Evolutionary conservation across 2,797 vertebrate species (phyloP).

Genomic region (Gymnocypris eckloni): DNA sequence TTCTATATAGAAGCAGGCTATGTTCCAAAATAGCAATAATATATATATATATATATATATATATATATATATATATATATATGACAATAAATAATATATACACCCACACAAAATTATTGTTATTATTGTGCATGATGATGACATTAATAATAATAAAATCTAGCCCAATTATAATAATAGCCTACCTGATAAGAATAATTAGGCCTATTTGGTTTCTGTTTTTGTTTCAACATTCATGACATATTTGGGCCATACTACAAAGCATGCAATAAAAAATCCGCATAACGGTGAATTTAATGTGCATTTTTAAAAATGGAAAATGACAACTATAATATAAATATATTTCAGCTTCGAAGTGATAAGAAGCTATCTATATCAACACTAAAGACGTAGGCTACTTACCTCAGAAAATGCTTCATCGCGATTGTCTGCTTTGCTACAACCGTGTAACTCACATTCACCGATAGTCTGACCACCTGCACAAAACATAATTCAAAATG

Average conservation of each 20-base stretch:
- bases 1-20: background rate
- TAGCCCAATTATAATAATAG: no score
- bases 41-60: no score
- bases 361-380: constrained; percentile 3
- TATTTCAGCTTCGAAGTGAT: background rate
- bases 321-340: background rate
- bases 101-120: background rate
- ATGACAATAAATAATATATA: no score
- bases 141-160: no score
- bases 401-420: constrained; percentile 86
- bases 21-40: background rate
- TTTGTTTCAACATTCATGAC: background rate
- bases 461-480: constrained; percentile 35
- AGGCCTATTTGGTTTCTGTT: background rate
- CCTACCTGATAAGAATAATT: background rate
- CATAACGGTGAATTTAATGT: background rate
- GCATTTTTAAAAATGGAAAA: background rate
- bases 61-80: no score
- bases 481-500: constrained; percentile 33
- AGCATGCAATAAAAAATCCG: background rate
- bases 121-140: background rate
- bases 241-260: constrained; percentile 16
- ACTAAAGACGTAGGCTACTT: constrained; percentile 36
- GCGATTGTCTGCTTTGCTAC: constrained; percentile 57
- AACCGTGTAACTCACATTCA: constrained; percentile 35